Percentiles rank a stretch among this genome's conserved stretches.
These are phyloP conservation scores for Tetragonisca angustula DNA, from an alignment of 2,888 invertebrate species.

Conservation along the genomic window DNA sequence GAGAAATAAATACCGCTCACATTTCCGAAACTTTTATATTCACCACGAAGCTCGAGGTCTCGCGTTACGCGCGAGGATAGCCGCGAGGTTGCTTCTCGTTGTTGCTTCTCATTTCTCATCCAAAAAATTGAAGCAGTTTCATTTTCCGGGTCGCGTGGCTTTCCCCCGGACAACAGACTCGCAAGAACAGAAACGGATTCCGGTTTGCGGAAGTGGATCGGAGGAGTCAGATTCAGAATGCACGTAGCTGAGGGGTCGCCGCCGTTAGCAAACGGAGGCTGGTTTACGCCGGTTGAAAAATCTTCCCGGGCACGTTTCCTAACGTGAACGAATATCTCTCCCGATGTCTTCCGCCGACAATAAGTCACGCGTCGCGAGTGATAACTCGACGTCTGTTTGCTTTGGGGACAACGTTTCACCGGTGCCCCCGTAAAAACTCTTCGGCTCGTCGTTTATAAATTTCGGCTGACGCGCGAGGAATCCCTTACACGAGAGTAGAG, in stretches of 20 bases:
- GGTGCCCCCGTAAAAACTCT: conserved; percentile 29
- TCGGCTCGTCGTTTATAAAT: conserved; percentile 28
- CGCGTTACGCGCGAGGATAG: neutral
- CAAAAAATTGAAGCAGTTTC: conserved; percentile 46
- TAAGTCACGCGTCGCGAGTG: conserved; percentile 53
- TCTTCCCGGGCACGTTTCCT: conserved; percentile 50
- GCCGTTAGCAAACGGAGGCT: conserved; percentile 7
- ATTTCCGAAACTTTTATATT: neutral
- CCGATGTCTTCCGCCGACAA: conserved; percentile 47
- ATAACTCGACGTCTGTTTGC: conserved; percentile 58
- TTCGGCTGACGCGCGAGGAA: conserved; percentile 7
- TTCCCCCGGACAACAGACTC: conserved; percentile 4
- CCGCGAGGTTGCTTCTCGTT: conserved; percentile 4
- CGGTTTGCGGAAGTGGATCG: conserved; percentile 24
- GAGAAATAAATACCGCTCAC: neutral
- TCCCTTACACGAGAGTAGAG: neutral
- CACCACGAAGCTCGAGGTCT: neutral
- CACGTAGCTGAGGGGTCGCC: conserved; percentile 12
- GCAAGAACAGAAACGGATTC: conserved; percentile 33
- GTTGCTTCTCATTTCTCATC: conserved; percentile 18
- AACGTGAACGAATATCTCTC: conserved; percentile 55
- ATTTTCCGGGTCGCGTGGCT: conserved; percentile 39
- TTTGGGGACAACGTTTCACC: conserved; percentile 45
- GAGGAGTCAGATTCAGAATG: conserved; percentile 45
- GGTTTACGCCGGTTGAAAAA: conserved; percentile 42